These are phyloP conservation scores for Sus cebifrons DNA, from an alignment of 2,797 vertebrate genomes.

Conservation along the genomic window DNA sequence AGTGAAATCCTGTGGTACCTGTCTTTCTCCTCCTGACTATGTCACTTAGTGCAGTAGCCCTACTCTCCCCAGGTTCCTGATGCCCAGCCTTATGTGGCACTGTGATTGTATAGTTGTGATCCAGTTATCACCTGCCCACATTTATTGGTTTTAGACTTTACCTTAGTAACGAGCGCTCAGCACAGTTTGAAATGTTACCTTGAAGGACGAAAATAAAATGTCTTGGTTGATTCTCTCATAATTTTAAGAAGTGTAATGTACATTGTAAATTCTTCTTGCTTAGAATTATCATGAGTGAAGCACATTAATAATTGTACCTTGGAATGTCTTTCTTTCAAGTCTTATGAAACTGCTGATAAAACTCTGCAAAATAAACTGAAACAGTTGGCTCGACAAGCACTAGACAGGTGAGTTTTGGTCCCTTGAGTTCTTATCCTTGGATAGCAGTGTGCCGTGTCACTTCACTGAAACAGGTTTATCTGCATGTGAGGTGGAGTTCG, in stretches of 20 bases:
- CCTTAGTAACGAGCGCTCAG: constrained; percentile 1
- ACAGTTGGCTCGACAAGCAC: constrained; percentile 96
- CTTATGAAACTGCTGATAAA: constrained; percentile 96
- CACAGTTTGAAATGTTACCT: constrained; percentile 58
- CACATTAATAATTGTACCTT: constrained; percentile 68
- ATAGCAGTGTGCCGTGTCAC: background rate
- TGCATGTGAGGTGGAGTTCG: background rate
- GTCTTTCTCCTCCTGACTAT: background rate
- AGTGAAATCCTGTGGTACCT: background rate
- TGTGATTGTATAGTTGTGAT: background rate
- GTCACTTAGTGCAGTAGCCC: background rate
- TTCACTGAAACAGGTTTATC: constrained; percentile 8
- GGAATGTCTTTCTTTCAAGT: constrained; percentile 90
- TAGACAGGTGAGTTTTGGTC: constrained; percentile 94
- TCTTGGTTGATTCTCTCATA: constrained; percentile 44
- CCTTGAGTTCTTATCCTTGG: constrained; percentile 20
- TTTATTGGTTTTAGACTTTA: constrained; percentile 22
- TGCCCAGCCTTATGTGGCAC: background rate
- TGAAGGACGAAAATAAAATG: constrained; percentile 56
- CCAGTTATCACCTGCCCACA: background rate
- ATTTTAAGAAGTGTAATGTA: constrained; percentile 55
- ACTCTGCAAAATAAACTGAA: constrained; percentile 96
- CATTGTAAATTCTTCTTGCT: constrained; percentile 57
- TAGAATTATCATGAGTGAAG: constrained; percentile 60
- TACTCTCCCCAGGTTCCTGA: background rate